Conservation (phyloP, 2,888 invertebrate genomes). For the Eupelmus urozonus region DNA sequence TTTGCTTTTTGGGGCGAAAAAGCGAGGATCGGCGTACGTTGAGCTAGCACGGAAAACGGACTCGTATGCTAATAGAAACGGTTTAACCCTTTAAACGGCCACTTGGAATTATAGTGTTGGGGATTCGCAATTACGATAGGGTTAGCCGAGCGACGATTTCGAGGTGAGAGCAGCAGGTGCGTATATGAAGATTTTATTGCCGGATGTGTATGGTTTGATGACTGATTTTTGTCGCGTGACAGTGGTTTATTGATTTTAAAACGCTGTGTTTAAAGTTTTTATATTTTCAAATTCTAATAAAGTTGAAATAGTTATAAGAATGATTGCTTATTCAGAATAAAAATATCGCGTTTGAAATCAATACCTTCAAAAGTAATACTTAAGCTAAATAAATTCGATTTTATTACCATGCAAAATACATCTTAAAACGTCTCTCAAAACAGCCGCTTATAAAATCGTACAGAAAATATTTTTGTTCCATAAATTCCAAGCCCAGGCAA, state of each 20-base stretch:
- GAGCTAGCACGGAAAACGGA: no score
- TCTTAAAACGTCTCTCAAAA: no score
- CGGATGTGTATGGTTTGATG: not conserved
- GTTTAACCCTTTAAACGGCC: conserved; percentile 66
- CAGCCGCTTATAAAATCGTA: not conserved
- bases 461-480: conserved; percentile 41
- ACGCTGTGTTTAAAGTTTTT: no score
- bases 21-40: no score
- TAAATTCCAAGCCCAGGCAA: not conserved
- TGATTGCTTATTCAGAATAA: no score
- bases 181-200: not conserved
- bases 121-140: conserved; percentile 48
- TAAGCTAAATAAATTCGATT: no score
- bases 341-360: no score
- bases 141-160: conserved; percentile 21
- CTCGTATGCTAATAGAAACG: conserved; percentile 63
- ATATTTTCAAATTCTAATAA: no score
- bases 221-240: not conserved
- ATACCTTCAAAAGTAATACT: no score
- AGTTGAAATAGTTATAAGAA: no score
- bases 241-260: no score
- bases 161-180: conserved; percentile 33
- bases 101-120: conserved; percentile 62
- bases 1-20: conserved; percentile 28
- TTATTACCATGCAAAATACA: no score